Evolutionary conservation across 92 coral and sea anemone genomes (phyloP).

Genomic region (Palythoa grandis): DNA sequence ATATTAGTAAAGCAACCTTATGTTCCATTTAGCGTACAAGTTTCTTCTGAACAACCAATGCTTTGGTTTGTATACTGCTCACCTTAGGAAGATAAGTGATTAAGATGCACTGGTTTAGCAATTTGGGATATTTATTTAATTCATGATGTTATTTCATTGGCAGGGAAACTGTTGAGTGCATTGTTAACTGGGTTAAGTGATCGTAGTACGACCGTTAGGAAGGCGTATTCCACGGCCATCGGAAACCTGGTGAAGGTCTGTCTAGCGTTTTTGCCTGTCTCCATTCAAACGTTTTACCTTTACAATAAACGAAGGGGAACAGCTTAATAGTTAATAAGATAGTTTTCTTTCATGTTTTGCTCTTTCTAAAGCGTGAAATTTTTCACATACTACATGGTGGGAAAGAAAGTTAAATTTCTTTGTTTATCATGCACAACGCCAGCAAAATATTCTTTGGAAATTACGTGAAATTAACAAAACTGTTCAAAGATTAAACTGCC

Average conservation of each 20-base stretch:
- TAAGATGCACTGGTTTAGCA: not conserved
- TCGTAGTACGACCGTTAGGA: conserved; percentile 47
- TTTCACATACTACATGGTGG: not conserved
- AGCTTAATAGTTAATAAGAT: not conserved
- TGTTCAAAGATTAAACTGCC: too few relatives aligned
- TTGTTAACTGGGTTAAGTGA: conserved; percentile 38
- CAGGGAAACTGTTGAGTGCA: conserved; percentile 91
- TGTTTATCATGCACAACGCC: not conserved
- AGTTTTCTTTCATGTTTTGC: not conserved
- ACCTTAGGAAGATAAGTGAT: not conserved
- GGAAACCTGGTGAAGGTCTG: conserved; percentile 53
- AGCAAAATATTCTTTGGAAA: not conserved
- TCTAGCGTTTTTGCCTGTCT: not conserved
- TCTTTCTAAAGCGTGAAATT: not conserved
- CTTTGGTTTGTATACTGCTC: not conserved
- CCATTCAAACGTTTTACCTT: not conserved
- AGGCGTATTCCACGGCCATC: conserved; percentile 80
- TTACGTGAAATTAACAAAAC: not conserved
- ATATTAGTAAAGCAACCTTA: too few relatives aligned
- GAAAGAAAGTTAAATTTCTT: not conserved
- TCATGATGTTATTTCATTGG: not conserved
- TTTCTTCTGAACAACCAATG: too few relatives aligned
- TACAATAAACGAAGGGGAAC: not conserved
- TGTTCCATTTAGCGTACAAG: too few relatives aligned
- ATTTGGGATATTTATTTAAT: not conserved